A percentile compares a stretch with the other conserved stretches of the same genome.
These are phyloP conservation scores for Ophiodon elongatus DNA, from an alignment of 2,113 vertebrate genomes.

Conservation along the genomic window DNA sequence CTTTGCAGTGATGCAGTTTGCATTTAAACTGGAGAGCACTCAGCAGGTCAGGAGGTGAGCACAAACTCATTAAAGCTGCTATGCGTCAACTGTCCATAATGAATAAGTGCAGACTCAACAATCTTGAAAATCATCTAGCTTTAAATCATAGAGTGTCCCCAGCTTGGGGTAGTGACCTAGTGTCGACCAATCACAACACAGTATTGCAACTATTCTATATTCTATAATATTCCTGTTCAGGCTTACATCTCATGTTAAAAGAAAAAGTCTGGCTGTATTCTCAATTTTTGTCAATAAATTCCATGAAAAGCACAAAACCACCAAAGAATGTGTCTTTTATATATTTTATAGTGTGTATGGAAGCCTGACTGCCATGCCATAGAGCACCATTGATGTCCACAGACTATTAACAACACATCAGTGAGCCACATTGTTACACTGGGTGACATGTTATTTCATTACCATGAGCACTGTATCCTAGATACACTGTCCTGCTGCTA, in stretches of 20 bases:
- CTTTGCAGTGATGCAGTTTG: neutral
- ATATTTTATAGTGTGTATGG: neutral
- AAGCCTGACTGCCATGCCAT: neutral
- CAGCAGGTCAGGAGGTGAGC: conserved; percentile 41
- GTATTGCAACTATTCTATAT: neutral
- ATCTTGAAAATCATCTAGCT: neutral
- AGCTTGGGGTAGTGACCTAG: neutral
- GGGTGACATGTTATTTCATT: neutral
- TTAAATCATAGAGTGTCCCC: neutral
- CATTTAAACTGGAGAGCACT: conserved; percentile 11
- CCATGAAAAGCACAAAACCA: neutral
- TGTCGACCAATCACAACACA: neutral
- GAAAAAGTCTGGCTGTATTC: neutral
- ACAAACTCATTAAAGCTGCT: conserved; percentile 45
- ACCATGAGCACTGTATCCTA: neutral
- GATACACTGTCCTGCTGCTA: neutral
- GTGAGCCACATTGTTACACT: neutral
- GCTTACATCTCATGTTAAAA: neutral
- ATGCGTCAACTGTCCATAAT: neutral
- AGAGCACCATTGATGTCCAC: neutral
- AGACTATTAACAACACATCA: neutral
- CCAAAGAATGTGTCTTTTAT: neutral
- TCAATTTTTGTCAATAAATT: neutral
- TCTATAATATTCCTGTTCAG: neutral
- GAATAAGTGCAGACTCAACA: conserved; percentile 5